Evolutionary conservation across 1,140 invertebrate species (phyloP).

Genomic region (Octopus bimaculoides): DNA sequence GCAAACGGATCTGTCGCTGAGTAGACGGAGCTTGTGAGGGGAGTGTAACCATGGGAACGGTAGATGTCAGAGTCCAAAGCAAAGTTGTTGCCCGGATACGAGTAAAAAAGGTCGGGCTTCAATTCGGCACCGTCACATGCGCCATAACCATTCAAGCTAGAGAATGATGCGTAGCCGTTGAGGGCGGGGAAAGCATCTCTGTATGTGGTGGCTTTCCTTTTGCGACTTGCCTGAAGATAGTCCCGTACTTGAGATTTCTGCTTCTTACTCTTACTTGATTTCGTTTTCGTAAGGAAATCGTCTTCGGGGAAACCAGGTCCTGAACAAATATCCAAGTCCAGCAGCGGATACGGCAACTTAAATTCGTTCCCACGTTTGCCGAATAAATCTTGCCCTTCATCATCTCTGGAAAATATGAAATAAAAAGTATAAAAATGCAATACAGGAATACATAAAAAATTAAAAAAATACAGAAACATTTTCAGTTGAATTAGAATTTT

Average conservation of each 20-base stretch:
- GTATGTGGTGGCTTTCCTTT: constrained; percentile 67
- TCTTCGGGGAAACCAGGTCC: constrained; percentile 49
- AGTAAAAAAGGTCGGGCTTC: constrained; percentile 50
- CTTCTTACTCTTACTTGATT: constrained; percentile 60
- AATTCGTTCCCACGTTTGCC: constrained; percentile 98
- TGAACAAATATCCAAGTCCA: constrained; percentile 58
- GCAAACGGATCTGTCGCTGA: constrained; percentile 42
- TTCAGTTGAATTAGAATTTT: too few relatives aligned
- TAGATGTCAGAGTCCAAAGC: constrained; percentile 48
- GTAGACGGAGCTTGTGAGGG: constrained; percentile 39
- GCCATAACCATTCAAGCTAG: constrained; percentile 50
- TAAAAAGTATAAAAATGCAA: too few relatives aligned
- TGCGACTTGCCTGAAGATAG: constrained; percentile 87
- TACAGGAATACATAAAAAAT: too few relatives aligned
- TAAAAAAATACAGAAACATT: too few relatives aligned
- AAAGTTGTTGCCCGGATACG: constrained; percentile 45
- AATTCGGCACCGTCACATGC: constrained; percentile 34
- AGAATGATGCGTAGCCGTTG: constrained; percentile 42
- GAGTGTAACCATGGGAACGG: constrained; percentile 43
- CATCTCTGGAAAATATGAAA: constrained; percentile 72
- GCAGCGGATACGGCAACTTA: constrained; percentile 92
- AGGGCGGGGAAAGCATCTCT: constrained; percentile 54
- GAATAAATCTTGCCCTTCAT: constrained; percentile 92
- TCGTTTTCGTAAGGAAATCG: constrained; percentile 42
- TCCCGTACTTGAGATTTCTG: constrained; percentile 91